phyloP scores from a whole-genome alignment of 2,888 invertebrate species.

The Drosophila emarginata region DNA sequence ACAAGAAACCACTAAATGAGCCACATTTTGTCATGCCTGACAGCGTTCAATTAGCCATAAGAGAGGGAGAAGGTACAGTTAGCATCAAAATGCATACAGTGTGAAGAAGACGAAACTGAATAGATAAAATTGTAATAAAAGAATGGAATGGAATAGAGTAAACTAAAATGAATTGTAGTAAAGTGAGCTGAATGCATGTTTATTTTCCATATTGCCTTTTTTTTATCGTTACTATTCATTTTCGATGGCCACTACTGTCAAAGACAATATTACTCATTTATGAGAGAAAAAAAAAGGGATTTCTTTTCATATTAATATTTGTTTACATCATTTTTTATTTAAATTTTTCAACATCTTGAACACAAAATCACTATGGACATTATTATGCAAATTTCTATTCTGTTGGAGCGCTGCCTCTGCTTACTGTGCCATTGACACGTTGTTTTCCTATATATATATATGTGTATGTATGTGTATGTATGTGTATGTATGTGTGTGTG shows the following conservation, averaged over 20 bases:
- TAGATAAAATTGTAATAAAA: not conserved
- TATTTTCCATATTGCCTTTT: no score
- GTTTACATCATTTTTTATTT: constrained; percentile 62
- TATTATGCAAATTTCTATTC: constrained; percentile 67
- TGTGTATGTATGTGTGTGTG: constrained; percentile 31
- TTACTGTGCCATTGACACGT: constrained; percentile 57
- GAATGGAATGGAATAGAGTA: not conserved
- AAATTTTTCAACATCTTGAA: constrained; percentile 56
- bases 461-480: not conserved
- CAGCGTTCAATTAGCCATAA: constrained; percentile 47
- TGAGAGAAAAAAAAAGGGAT: constrained; percentile 16
- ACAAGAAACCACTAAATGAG: constrained; percentile 28
- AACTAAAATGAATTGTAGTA: not conserved
- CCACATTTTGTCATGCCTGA: constrained; percentile 25
- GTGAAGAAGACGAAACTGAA: constrained; percentile 7
- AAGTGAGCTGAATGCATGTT: no score
- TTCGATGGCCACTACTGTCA: not conserved
- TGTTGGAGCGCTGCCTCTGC: constrained; percentile 6
- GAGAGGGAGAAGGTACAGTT: constrained; percentile 55
- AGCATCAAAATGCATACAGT: constrained; percentile 36
- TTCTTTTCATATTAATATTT: constrained; percentile 40
- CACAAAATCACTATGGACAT: constrained; percentile 43
- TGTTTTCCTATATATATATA: constrained; percentile 23
- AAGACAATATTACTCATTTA: constrained; percentile 50
- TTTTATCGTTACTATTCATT: not conserved